Evolutionary conservation across 2,888 invertebrate genomes (phyloP).

Genomic region (Suillia variegata): DNA sequence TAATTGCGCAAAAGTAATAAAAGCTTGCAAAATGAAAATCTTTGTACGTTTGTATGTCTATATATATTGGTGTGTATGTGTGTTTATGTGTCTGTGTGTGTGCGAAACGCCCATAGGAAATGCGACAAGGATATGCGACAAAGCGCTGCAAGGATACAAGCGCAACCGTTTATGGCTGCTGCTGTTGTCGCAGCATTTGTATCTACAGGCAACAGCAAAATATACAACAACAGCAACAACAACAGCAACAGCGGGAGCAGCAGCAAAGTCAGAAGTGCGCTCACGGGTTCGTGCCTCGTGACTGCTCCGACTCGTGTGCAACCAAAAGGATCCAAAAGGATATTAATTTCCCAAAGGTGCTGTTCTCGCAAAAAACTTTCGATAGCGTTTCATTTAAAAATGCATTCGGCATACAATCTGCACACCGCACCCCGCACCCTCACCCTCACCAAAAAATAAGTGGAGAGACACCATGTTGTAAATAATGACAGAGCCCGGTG

Average conservation of each 20-base stretch:
- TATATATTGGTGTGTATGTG: no score
- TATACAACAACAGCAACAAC: background rate
- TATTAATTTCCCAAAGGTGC: conserved; percentile 59
- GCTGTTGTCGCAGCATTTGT: conserved; percentile 23
- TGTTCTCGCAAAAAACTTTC: conserved; percentile 37
- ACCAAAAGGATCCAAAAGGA: conserved; percentile 52
- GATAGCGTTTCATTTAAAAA: background rate
- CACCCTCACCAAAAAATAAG: background rate
- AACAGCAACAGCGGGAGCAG: conserved; percentile 2
- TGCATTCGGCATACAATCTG: background rate
- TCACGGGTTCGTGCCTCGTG: conserved; percentile 50
- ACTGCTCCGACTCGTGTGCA: conserved; percentile 41
- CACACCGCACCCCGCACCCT: background rate
- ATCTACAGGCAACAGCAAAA: background rate
- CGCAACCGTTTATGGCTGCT: conserved; percentile 26
- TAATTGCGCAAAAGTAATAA: conserved; percentile 52
- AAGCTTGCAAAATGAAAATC: conserved; percentile 14
- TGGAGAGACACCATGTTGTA: no score
- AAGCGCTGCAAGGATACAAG: conserved; percentile 39
- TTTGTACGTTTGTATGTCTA: background rate
- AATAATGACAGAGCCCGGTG: background rate
- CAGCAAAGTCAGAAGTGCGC: conserved; percentile 39
- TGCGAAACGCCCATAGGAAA: conserved; percentile 28
- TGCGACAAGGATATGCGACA: conserved; percentile 37
- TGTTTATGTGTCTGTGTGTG: no score